Evolutionary conservation across 1,140 invertebrate species (phyloP).

Genomic region (Pseudomyrmex dendroicus): DNA sequence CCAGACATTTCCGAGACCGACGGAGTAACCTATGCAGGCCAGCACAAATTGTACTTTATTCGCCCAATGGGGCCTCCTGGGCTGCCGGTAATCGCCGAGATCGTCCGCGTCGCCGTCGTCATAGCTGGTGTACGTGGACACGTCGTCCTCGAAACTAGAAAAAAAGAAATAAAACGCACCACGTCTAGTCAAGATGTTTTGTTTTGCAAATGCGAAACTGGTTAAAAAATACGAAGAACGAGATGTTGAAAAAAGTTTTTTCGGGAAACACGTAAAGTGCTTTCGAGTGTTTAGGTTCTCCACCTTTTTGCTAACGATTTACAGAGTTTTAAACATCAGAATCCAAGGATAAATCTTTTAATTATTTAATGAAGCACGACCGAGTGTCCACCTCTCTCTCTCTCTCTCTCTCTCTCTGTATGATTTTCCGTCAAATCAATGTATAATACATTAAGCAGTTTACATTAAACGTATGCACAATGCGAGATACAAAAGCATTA

Average conservation of each 20-base stretch:
- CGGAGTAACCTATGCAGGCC: conserved; percentile 95
- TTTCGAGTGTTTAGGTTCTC: too few relatives aligned
- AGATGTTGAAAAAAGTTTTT: conserved; percentile 13
- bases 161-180: conserved; percentile 15
- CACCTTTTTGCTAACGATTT: too few relatives aligned
- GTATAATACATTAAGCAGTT: too few relatives aligned
- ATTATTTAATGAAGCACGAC: too few relatives aligned
- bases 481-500: neutral
- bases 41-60: conserved; percentile 96
- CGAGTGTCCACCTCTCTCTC: too few relatives aligned
- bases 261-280: too few relatives aligned
- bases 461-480: too few relatives aligned
- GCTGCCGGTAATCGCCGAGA: conserved; percentile 89
- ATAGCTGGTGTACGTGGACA: conserved; percentile 88
- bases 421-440: too few relatives aligned
- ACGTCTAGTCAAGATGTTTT: neutral
- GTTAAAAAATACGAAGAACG: conserved; percentile 1
- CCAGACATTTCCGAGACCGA: conserved; percentile 97
- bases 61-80: conserved; percentile 92
- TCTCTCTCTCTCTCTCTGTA: too few relatives aligned
- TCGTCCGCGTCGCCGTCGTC: conserved; percentile 87
- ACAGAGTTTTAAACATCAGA: too few relatives aligned
- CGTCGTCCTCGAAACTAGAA: conserved; percentile 89
- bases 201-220: conserved; percentile 18
- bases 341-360: too few relatives aligned